phyloP scores from a whole-genome alignment of 2,113 vertebrate species.

The Pleuronectes platessa region DNA sequence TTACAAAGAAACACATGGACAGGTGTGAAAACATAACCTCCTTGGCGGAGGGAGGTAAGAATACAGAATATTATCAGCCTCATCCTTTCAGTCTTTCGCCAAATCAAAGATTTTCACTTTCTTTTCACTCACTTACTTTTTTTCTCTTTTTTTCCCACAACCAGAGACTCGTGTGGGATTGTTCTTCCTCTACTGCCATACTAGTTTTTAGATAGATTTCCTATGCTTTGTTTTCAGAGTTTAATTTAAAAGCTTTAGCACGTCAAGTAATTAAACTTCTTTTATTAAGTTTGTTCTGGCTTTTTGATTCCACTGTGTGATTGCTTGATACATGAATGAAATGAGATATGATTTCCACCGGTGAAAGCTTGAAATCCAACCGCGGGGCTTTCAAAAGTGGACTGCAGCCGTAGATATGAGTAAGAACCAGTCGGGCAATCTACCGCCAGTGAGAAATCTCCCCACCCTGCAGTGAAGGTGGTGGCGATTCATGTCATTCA shows the following conservation, averaged over 20 bases:
- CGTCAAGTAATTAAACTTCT: neutral
- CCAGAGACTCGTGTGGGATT: neutral
- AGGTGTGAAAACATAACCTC: too few relatives aligned
- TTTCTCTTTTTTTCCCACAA: neutral
- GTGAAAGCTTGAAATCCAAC: neutral
- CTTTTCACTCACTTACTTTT: neutral
- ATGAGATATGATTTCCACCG: neutral
- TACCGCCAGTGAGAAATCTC: conserved; percentile 30
- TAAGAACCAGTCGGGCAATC: conserved; percentile 14
- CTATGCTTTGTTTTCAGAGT: too few relatives aligned
- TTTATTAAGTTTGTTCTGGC: neutral
- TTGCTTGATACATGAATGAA: neutral
- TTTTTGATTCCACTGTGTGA: neutral
- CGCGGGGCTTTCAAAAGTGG: neutral
- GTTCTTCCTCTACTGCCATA: too few relatives aligned
- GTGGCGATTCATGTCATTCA: conserved; percentile 31
- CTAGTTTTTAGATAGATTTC: too few relatives aligned
- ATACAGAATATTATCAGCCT: too few relatives aligned
- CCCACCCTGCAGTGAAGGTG: conserved; percentile 12
- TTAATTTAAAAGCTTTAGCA: too few relatives aligned
- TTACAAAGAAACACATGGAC: too few relatives aligned
- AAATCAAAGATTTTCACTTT: neutral
- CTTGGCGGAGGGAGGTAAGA: too few relatives aligned
- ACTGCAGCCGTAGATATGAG: conserved; percentile 1
- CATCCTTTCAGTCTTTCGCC: neutral